Base-by-base conservation (phyloP, 2,797 vertebrate genomes). In the Xiphorhynchus erythropygius region DNA sequence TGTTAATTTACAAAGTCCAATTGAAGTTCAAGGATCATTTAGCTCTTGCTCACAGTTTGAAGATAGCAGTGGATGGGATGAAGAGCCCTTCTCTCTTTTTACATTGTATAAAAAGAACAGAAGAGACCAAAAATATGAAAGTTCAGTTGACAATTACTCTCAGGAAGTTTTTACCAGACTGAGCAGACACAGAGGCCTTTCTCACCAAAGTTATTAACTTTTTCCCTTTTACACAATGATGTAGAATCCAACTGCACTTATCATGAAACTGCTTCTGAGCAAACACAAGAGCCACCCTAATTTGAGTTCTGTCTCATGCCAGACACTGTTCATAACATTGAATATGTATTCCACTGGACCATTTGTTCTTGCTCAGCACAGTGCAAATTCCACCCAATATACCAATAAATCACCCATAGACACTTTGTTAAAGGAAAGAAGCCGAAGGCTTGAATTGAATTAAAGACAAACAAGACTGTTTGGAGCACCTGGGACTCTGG, bases 381-480 rank as follows among this genome's bases (percentile, higher is more conserved):
- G 52, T 52, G 59, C 52, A 91, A 79, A 79, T 79, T 56, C 52
- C 44, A 86, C 60, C 64, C 84, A 60, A 68, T 53, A 91, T 4
- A 82, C 18, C 84, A 76, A 57, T 83, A 94, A 87, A 87, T 91
- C 87, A 95, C 17, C 14, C 68, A 63, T 4, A 32, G 28, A 80
- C 21, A 1, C 62, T 35, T 73, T 69, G 32, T 37, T 63, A 73
- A 53, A 80, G 74, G 42, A 75, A 81, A 57, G 53, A 90, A 83
- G 33, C 46, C 56, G 70, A 86, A 91, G 30, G 35, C 42, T 57
- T n/a, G 49, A 86, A 84, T 5, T 50, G 37, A 84, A 84, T 69
- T 84, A 64, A 96, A 77, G 74, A 80, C 77, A 92, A 88, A 77
- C 82, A 79, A 77, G 64, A 56, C 37, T 37, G 37, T 87, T 94